Evolutionary conservation across 2,797 vertebrate genomes (phyloP).

Genomic region (Tragelaphus eurycerus): DNA sequence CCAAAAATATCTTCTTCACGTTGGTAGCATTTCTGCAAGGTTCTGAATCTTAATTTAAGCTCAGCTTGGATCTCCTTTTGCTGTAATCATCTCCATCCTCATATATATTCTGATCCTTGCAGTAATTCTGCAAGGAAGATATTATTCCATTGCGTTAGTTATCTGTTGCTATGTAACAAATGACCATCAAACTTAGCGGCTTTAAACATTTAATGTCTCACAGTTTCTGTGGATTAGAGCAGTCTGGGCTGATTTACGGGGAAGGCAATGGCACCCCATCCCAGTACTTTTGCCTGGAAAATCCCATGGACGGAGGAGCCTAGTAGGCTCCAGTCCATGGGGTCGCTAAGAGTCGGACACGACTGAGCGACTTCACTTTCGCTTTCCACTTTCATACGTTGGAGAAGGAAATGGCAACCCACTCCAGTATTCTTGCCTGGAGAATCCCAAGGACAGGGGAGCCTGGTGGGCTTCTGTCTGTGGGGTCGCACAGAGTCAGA

Average conservation of each 20-base stretch:
- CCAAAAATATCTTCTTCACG: slow-evolving; percentile 24
- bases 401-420: too few species aligned
- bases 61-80: background rate
- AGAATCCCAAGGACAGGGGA: too few species aligned
- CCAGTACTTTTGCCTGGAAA: too few species aligned
- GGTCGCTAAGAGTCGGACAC: too few species aligned
- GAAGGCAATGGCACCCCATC: too few species aligned
- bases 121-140: slow-evolving; percentile 19
- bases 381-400: too few species aligned
- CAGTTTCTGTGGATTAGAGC: background rate
- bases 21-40: background rate
- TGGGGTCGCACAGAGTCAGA: too few species aligned
- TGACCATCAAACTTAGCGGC: background rate
- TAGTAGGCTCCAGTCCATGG: too few species aligned
- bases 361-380: too few species aligned
- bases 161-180: background rate
- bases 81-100: background rate
- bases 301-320: too few species aligned
- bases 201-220: background rate
- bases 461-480: too few species aligned
- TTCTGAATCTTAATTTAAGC: slow-evolving; percentile 6
- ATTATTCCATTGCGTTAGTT: background rate
- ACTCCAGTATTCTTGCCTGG: too few species aligned
- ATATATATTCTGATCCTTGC: background rate
- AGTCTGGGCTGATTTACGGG: background rate